Conservation (phyloP, 2,888 invertebrate species). For the Protonemura montana region DNA sequence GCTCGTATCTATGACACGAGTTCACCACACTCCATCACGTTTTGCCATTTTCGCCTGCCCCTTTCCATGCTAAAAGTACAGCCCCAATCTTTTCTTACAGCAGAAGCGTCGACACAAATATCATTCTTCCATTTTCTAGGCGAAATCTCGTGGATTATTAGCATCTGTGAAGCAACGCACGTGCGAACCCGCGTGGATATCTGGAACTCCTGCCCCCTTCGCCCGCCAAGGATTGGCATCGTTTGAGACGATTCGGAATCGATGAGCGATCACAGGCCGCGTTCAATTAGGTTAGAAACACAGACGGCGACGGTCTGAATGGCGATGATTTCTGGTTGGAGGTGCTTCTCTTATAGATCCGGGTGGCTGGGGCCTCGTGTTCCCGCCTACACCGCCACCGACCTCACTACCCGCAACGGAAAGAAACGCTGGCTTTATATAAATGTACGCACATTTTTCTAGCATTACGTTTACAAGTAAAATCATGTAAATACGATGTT, state of each 20-base stretch:
- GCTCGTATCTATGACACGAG: background rate
- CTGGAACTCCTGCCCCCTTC: too few relatives aligned
- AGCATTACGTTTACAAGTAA: slow-evolving; percentile 12
- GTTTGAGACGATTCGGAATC: background rate
- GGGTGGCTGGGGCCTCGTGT: background rate
- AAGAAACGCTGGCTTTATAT: background rate
- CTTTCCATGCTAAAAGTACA: background rate
- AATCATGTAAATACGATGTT: slow-evolving; percentile 3
- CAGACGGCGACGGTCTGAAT: too few relatives aligned
- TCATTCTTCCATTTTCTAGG: background rate
- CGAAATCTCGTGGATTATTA: background rate
- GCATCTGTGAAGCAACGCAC: background rate
- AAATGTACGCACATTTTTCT: background rate
- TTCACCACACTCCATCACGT: background rate
- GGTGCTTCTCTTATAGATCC: background rate
- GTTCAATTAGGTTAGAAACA: background rate
- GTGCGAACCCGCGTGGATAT: background rate
- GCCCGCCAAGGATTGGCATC: background rate
- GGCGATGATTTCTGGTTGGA: background rate
- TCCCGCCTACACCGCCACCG: background rate
- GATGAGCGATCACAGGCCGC: background rate
- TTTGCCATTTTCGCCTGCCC: background rate
- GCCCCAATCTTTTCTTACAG: background rate
- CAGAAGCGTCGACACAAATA: background rate
- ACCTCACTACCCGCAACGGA: background rate